Evolutionary conservation across 2,113 vertebrate species (phyloP).

Genomic region (Globicephala melas): DNA sequence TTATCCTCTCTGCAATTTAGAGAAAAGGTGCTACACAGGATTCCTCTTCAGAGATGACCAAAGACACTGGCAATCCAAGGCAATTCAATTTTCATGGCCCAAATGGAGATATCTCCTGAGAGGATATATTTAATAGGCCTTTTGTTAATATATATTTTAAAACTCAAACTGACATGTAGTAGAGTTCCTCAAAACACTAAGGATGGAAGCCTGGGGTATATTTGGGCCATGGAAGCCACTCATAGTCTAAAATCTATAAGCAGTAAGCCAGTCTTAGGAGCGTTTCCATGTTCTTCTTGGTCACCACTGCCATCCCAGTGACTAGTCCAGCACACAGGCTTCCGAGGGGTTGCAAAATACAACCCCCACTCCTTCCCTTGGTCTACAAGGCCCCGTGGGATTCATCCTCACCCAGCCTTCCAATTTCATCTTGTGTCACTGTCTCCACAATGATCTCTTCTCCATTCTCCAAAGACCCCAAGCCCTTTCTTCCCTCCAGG

Average conservation of each 20-base stretch:
- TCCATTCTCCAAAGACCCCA: neutral
- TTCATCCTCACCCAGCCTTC: neutral
- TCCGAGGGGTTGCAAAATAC: neutral
- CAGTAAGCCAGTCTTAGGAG: neutral
- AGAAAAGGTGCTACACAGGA: neutral
- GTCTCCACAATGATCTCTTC: neutral
- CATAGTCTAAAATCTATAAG: neutral
- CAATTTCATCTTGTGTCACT: neutral
- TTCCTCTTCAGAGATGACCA: neutral
- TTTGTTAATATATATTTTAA: constrained; percentile 6
- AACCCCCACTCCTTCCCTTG: neutral
- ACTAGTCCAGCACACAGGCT: neutral
- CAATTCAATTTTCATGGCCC: constrained; percentile 36
- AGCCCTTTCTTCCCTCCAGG: neutral
- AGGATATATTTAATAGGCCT: neutral
- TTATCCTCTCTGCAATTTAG: neutral
- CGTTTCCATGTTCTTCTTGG: neutral
- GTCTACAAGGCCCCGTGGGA: neutral
- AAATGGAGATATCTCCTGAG: neutral
- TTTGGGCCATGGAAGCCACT: neutral
- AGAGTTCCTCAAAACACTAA: neutral
- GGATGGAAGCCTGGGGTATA: neutral
- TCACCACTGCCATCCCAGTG: neutral
- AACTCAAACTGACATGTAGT: neutral
- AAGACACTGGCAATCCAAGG: constrained; percentile 25